Evolutionary conservation across 2,113 vertebrate species (phyloP), one percentile per base, ranked within the genome.

Genomic region (Oryzias javanicus): DNA sequence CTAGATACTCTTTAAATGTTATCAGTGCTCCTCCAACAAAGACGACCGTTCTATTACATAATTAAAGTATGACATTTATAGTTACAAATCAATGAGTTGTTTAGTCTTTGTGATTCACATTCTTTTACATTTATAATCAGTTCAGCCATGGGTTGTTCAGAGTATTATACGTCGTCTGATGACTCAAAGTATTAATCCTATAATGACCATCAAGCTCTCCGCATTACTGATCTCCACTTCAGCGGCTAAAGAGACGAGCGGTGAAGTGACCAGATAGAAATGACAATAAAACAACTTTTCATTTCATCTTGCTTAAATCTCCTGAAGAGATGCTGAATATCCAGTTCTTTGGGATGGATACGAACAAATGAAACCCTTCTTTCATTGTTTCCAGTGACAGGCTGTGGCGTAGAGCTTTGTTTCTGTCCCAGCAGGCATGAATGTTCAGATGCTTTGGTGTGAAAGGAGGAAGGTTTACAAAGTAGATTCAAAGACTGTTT

Each of bases 101-200:
- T 54, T 54, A 10, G 25, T 44, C 40, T 67, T 35, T 20, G 4
- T 66, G 14, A 44, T 49, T 55, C 3, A 7, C 15, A 3, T n/a
- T n/a, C 24, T 0, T 50, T 4, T 40, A 13, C n/a, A 27, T 24
- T 16, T 42, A 14, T 55, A 8, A 42, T 22, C 35, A 41, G 22
- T 47, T 24, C 12, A 57, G 13, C n/a, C 4, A 25, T 64, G 27
- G 35, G 35, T 35, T 35, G 27, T n/a, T 35, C 42, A 67, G 25
- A 64, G 47, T 45, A 53, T 84, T 80, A 70, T 72, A 70, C 64
- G 46, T 49, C 55, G 12, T 54, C 25, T 72, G 78, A 86, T 78
- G 81, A 86, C 71, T 81, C 49, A 54, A 46, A 42, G 64, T 56
- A 48, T 41, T 84, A 86, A 84, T 88, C 79, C 81, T 62, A 52